Evolutionary conservation across 2,113 vertebrate species (phyloP), one percentile per base, ranked within the genome.

Genomic region (Natator depressus): DNA sequence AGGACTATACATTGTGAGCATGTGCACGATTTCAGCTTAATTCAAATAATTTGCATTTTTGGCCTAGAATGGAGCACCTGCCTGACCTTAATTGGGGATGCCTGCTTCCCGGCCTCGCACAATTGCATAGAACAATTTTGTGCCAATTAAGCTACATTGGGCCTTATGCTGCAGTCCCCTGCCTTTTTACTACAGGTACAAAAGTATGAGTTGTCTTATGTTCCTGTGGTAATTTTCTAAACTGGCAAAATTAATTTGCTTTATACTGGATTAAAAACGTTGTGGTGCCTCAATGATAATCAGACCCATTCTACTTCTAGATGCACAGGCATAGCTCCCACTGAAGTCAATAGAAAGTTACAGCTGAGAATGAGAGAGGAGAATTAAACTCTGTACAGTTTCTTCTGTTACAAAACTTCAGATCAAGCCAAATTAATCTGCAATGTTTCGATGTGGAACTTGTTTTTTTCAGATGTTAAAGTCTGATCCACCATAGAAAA

Each of bases 131-230:
- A 20, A 82, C 62, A 87, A 46, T 51, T 76, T 27, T 65, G 19
- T 47, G 19, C 35, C 72, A 76, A 8, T 5, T 13, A 75, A 55
- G 29, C 17, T 50, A 72, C 0, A 0, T 8, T 5, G 12, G 82
- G 17, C 16, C 13, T 49, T 62, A 27, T 83, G 20, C 22, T 47
- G 2, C 25, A 76, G 72, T 82, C 51, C 29, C 35, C n/a, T 82
- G 46, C 27, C 6, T 4, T 65, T 27, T 42, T 29, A 59, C 22
- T 27, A 84, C 25, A 79, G 24, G 16, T n/a, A 27, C 3, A 20
- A 80, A 88, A 85, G 11, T 46, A 76, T 46, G 75, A 47, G 38
- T 12, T 27, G 22, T 76, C 12, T 12, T 27, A 12, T 6, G 11
- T 76, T 89, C 81, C 38, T 72, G 38, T 49, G 19, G 16, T 82